Evolutionary conservation across 2,113 vertebrate genomes (phyloP), one percentile per base, ranked within the genome.

Genomic region (Pachyramphus minor): DNA sequence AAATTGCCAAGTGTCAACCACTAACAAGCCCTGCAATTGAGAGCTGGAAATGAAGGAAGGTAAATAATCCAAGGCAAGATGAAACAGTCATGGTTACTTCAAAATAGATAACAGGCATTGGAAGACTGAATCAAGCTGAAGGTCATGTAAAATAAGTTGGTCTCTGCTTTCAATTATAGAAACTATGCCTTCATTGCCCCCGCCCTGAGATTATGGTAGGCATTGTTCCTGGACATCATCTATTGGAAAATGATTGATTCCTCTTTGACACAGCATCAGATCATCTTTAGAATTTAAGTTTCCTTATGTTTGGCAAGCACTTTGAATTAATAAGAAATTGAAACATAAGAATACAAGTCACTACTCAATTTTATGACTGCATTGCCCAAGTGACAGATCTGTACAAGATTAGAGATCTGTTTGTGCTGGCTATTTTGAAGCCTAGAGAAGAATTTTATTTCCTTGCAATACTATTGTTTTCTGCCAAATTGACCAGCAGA

Each of bases 231-330:
- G 44, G 90, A 86, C 72, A 69, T 74, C 42, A 84, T 67, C 73
- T 81, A 33, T 18, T 86, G 76, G 47, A 86, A 95, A 96, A 84
- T 86, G 18, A 81, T 89, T 80, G 83, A 90, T 63, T 90, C 25
- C 11, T 78, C 72, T 90, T 86, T 89, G 52, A 92, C 68, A 89
- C 12, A 64, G 37, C 16, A 78, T 78, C 28, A 4, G 23, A 90
- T 25, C 49, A 68, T 87, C 90, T 90, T 90, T 87, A 49, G 72
- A 94, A 94, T 92, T 81, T 33, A 52, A n/a, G 28, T 94, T 92
- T 84, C 83, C 69, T 92, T 89, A 58, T 64, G 31, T 91, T 89
- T 94, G 80, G 93, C 68, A 84, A 93, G 53, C 7, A 31, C 35
- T 82, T 75, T 31, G 58, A 94, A 64, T 60, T 90, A 90, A 66